Evolutionary conservation across 1,140 invertebrate genomes (phyloP).

Genomic region (Rhopalosiphum padi): DNA sequence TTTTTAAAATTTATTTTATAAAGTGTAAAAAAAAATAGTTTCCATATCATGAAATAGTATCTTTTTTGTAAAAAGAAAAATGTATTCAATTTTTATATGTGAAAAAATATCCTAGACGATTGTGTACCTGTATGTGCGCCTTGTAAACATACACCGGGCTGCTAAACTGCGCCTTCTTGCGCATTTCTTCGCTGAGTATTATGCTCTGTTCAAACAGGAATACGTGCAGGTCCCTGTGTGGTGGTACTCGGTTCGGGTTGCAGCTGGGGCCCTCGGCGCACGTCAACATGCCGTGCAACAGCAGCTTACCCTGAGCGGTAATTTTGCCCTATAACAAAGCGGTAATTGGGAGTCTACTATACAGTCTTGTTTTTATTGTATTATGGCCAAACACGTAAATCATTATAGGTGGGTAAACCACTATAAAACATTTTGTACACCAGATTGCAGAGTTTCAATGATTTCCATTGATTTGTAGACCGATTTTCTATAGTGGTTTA

Average conservation of each 20-base stretch:
- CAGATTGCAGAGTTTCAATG: too few relatives aligned
- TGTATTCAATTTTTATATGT: background rate
- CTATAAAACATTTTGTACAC: too few relatives aligned
- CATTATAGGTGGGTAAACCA: too few relatives aligned
- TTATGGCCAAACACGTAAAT: background rate
- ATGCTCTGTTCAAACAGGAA: conserved; percentile 99
- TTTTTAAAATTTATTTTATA: background rate
- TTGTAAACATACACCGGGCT: conserved; percentile 96
- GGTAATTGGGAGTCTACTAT: too few relatives aligned
- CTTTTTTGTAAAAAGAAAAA: background rate
- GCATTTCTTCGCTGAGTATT: conserved; percentile 94
- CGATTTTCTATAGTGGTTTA: too few relatives aligned
- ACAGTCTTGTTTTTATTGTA: background rate
- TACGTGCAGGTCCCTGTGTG: conserved; percentile 87
- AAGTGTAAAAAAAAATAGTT: background rate
- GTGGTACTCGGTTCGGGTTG: conserved; percentile 68
- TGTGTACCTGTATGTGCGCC: conserved; percentile 90
- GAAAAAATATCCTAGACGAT: background rate
- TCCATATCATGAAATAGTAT: background rate
- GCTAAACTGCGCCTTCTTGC: conserved; percentile 92
- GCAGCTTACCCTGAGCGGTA: conserved; percentile 93
- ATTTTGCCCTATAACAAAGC: conserved; percentile 83
- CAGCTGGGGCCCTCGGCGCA: conserved; percentile 75
- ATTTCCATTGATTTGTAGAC: too few relatives aligned
- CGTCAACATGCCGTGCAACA: conserved; percentile 86